phyloP scores from a whole-genome alignment of 1,140 invertebrate genomes.

The Drosophila nasuta region DNA sequence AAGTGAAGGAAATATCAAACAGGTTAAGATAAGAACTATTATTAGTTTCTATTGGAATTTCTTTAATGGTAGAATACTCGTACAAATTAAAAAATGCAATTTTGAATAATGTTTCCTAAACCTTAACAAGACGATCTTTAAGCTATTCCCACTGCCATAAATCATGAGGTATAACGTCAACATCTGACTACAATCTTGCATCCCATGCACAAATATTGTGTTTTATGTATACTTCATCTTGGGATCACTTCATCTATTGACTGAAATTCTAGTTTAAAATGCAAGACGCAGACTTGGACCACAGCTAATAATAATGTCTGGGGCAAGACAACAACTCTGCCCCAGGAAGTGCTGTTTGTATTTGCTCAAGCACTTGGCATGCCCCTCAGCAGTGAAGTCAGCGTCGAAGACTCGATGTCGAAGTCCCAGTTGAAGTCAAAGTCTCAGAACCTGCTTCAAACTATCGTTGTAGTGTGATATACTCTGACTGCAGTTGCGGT shows the following conservation, averaged over 20 bases:
- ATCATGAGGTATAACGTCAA: background rate
- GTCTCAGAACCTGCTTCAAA: constrained; percentile 18
- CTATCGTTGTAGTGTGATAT: constrained; percentile 1
- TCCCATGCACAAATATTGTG: background rate
- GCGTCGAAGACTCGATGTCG: background rate
- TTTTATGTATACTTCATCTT: background rate
- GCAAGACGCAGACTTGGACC: constrained; percentile 22
- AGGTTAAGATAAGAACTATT: no score
- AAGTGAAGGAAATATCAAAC: no score
- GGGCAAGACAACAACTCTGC: constrained; percentile 22
- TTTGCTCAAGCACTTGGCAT: constrained; percentile 58
- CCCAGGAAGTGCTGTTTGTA: constrained; percentile 51
- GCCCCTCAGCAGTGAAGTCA: constrained; percentile 4
- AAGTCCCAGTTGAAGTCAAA: background rate
- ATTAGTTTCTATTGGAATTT: no score
- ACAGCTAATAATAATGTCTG: constrained; percentile 17
- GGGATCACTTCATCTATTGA: constrained; percentile 9
- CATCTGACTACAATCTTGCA: background rate
- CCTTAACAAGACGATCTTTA: background rate
- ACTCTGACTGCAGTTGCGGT: background rate
- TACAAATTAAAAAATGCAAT: no score
- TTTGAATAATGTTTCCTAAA: no score
- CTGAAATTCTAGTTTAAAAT: constrained; percentile 43
- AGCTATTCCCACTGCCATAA: background rate
- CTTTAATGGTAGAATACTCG: no score